Conservation (phyloP, 2,888 invertebrate species). For the Synergus japonicus region DNA sequence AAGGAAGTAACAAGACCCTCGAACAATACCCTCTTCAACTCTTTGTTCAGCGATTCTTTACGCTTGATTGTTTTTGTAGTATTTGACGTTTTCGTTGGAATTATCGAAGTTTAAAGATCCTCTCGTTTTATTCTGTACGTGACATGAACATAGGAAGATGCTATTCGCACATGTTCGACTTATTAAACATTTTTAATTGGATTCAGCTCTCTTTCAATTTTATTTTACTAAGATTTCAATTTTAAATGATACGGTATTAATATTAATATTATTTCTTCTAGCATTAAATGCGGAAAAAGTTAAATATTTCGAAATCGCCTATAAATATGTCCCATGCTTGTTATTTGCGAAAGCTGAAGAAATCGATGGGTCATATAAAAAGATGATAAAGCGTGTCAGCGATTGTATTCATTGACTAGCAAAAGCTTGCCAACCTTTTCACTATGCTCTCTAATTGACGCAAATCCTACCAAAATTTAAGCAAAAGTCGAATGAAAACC, state of each 20-base stretch:
- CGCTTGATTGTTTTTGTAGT: slow-evolving; percentile 46
- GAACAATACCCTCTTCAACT: slow-evolving; percentile 68
- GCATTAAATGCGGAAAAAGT: too few relatives aligned
- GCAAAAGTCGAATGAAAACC: slow-evolving; percentile 50
- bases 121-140: not conserved
- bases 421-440: slow-evolving; percentile 46
- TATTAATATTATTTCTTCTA: too few relatives aligned
- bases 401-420: slow-evolving; percentile 42
- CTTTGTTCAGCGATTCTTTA: slow-evolving; percentile 49
- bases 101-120: slow-evolving; percentile 11
- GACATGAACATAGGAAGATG: not conserved
- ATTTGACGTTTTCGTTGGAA: slow-evolving; percentile 46
- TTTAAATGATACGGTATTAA: not conserved
- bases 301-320: too few relatives aligned
- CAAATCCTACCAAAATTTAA: slow-evolving; percentile 60
- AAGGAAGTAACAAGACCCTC: slow-evolving; percentile 70
- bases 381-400: slow-evolving; percentile 10
- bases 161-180: not conserved
- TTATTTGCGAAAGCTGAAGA: not conserved
- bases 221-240: not conserved
- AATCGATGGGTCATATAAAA: not conserved
- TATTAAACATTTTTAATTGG: not conserved
- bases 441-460: slow-evolving; percentile 59
- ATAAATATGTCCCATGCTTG: not conserved
- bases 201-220: not conserved